These are phyloP conservation scores for Mesembrinibis cayennensis DNA, from an alignment of 2,113 vertebrate species.

Conservation along the genomic window DNA sequence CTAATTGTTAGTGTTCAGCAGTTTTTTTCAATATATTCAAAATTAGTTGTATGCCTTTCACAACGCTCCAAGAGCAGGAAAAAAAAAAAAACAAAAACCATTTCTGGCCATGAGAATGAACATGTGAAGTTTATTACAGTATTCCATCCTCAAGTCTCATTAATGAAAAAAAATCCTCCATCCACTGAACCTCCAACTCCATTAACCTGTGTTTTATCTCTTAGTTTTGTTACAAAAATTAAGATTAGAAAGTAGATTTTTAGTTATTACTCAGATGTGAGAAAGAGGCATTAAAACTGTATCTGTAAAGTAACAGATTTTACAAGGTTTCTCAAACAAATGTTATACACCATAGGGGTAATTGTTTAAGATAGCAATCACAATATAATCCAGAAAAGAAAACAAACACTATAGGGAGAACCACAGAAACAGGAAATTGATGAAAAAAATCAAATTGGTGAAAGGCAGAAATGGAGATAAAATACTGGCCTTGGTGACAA, in stretches of 20 bases:
- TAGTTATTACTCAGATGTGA: background rate
- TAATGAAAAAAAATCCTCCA: background rate
- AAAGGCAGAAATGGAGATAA: background rate
- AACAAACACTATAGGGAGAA: background rate
- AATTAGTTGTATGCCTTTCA: background rate
- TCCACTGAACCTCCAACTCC: background rate
- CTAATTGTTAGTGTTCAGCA: background rate
- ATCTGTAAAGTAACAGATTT: background rate
- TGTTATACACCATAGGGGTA: background rate
- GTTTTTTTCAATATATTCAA: background rate
- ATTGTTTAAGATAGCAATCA: background rate
- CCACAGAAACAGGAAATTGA: background rate
- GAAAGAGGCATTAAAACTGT: background rate
- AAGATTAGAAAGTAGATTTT: background rate
- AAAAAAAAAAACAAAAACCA: background rate
- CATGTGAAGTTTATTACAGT: background rate
- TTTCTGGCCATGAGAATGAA: background rate
- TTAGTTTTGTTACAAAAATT: background rate
- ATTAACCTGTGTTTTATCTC: background rate
- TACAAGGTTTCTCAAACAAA: background rate
- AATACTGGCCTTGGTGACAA: background rate
- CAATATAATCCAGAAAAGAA: background rate
- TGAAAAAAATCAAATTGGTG: background rate
- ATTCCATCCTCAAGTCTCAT: background rate
- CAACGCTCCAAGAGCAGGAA: background rate